phyloP scores from a whole-genome alignment of 2,797 vertebrate genomes.

The Ptychadena robeensis region DNA sequence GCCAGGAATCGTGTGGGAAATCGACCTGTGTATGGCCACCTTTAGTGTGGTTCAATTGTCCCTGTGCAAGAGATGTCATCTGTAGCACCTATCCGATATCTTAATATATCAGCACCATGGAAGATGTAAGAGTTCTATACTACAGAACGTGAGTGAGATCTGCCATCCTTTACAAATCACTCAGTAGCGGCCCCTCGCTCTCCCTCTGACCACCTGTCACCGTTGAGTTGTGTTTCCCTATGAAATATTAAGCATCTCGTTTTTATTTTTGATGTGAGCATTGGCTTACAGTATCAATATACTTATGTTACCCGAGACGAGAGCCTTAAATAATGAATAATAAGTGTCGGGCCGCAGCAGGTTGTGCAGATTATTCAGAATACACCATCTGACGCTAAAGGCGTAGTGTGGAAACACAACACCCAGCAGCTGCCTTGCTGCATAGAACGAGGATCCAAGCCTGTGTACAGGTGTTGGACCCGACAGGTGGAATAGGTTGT shows the following conservation, averaged over 20 bases:
- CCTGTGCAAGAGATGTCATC: no score
- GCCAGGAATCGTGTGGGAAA: no score
- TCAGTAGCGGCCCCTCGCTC: neutral
- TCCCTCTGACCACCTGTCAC: slow-evolving; percentile 30
- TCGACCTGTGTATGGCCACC: no score
- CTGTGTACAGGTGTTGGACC: neutral
- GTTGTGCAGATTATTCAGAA: slow-evolving; percentile 48
- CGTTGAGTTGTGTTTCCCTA: slow-evolving; percentile 50
- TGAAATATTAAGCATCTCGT: slow-evolving; percentile 47
- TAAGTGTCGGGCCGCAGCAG: slow-evolving; percentile 44
- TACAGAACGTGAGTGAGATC: neutral
- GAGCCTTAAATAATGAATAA: slow-evolving; percentile 51
- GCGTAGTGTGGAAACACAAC: slow-evolving; percentile 9
- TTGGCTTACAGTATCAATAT: slow-evolving; percentile 29
- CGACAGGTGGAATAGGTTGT: no score
- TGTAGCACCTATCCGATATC: no score
- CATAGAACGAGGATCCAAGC: neutral
- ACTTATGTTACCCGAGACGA: slow-evolving; percentile 46
- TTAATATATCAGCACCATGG: no score
- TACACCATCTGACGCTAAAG: slow-evolving; percentile 69
- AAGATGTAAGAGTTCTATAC: neutral
- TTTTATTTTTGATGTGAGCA: neutral
- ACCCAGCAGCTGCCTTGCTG: neutral
- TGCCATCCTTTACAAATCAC: slow-evolving; percentile 6
- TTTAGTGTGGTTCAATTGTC: no score